A percentile compares a stretch with the other conserved stretches of the same genome.
These are phyloP conservation scores for Carlito syrichta DNA, from an alignment of 2,113 vertebrate genomes.

Conservation along the genomic window DNA sequence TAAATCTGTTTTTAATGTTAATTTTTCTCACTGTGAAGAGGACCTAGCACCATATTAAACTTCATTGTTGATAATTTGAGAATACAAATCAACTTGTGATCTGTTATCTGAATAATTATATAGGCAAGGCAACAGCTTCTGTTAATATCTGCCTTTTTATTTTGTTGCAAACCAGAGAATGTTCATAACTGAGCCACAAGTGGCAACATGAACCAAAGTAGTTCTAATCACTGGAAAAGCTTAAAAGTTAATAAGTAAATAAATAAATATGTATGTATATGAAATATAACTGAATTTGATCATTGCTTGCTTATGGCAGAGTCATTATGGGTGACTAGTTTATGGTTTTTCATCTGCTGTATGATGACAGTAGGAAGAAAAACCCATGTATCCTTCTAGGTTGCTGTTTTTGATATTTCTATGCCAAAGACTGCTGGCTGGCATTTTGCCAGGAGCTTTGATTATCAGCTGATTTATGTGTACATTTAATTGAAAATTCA, in stretches of 20 bases:
- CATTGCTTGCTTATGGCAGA: not conserved
- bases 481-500: slow-evolving; percentile 39
- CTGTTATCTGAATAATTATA: not conserved
- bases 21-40: not conserved
- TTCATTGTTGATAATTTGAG: not conserved
- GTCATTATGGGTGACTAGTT: not conserved
- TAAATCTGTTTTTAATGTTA: not conserved
- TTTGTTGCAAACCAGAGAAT: not conserved
- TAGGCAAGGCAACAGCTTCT: slow-evolving; percentile 30
- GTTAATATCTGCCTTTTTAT: not conserved
- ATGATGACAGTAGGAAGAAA: not conserved
- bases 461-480: slow-evolving; percentile 18
- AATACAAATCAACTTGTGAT: slow-evolving; percentile 7
- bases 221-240: not conserved
- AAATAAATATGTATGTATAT: too few species aligned
- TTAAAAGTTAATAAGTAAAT: not conserved
- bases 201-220: not conserved
- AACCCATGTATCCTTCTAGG: not conserved
- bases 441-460: not conserved
- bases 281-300: not conserved
- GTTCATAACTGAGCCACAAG: not conserved
- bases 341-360: not conserved
- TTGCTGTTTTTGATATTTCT: not conserved
- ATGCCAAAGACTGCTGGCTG: not conserved
- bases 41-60: not conserved